Evolutionary conservation across 2,113 vertebrate genomes (phyloP), one percentile per base, ranked within the genome.

Genomic region (Emberiza fucata): DNA sequence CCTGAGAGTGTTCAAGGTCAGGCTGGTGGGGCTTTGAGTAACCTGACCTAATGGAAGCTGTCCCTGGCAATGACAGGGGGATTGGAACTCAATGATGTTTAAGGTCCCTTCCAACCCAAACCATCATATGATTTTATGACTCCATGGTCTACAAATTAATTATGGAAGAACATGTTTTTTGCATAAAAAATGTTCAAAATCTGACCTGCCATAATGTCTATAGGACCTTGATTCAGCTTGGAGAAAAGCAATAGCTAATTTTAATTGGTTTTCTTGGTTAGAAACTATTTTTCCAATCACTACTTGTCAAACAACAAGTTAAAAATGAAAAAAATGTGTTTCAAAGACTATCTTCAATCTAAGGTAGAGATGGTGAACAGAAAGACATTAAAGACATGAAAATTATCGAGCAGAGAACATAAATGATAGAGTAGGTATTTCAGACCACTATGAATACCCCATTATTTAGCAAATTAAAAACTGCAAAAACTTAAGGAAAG

Each of bases 381-480:
- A 80, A 90, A 81, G 71, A 91, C 78, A 51, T 66, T 92, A 66
- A 76, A 95, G 93, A 90, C 90, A 73, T 44, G 51, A 93, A 95
- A 94, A 95, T 94, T 95, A 96, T 92, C 48, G 63, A 94, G 79
- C 75, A 97, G 85, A 50, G 68, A 93, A 88, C 29, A 47, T 59
- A 94, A 96, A 96, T 94, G 87, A 90, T 72, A 91, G 73, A 89
- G 89, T 91, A 90, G 59, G 33, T 80, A 90, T 96, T 94, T 95
- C 89, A 95, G 81, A 87, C 84, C 91, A 86, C 63, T 82, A 88
- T 40, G 75, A 93, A 94, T 92, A 93, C 42, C 81, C 76, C 85
- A 63, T 86, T 85, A 91, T 89, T 94, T 94, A 88, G 25, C 82
- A 95, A 95, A 94, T 90, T 95, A 91, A 94, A 92, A 97, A 81